Evolutionary conservation across 2,888 invertebrate genomes (phyloP), one percentile per base, ranked within the genome.

Genomic region (Eupeodes latifasciatus): DNA sequence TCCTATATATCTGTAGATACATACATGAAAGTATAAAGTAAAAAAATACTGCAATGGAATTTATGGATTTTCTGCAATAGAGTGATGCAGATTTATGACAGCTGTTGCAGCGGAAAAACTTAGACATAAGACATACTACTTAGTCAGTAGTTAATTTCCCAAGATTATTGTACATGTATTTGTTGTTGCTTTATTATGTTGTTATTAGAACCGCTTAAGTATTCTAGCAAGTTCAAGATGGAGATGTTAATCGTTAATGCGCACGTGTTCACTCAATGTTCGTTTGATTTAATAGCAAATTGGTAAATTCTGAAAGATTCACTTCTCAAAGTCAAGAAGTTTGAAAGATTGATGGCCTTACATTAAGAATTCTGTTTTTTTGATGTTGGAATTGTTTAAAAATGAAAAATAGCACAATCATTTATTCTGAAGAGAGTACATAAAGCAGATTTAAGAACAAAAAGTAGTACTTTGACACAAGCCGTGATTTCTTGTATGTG

Each of bases 21-120:
- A 7, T 19, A 27, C 4, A 19, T 16, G 11, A n/a, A 53, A 14
- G 4, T 11, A 12, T 4, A 4, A 47, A 47, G 10, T 47, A 1
- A 7, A 59, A 59, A 12, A 16, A 10, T 44, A 47, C 12, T 27
- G 16, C 12, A 44, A 11, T 11, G 67, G 67, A 76, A 69, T 81
- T 75, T 81, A 67, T 81, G 72, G 59, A 57, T 81, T 67, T 61
- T 79, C 14, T 64, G 34, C 61, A 64, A 53, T 44, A 62, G 5
- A 79, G n/a, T 79, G 44, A 79, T 57, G 72, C 34, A 59, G 59
- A 72, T 59, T 72, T 59, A 72, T 72, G 72, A 59, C 27, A 59
- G 72, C 49, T 47, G 66, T 61, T 77, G 66, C 7, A 6, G n/a
- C 1, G 34, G 57, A 44, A 69, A 78, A 61, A 61, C 57, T 57